Percentiles rank a stretch among this genome's conserved stretches.
These are phyloP conservation scores for Drosophila busckii DNA, from an alignment of 1,140 invertebrate genomes.

Conservation along the genomic window DNA sequence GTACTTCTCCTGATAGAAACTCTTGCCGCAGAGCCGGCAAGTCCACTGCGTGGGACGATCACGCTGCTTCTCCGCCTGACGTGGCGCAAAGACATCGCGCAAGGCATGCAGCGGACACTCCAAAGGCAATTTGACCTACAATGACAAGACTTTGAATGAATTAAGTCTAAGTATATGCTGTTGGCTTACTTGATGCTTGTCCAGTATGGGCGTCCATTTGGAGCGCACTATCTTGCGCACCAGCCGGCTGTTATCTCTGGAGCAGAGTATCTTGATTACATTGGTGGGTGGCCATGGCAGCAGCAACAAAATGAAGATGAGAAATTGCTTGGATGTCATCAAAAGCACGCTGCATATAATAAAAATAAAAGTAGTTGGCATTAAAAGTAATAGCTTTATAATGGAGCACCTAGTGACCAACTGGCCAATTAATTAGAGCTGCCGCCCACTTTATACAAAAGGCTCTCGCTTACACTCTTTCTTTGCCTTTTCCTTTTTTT, in stretches of 20 bases:
- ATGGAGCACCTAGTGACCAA: conserved; percentile 43
- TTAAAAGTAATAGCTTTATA: neutral
- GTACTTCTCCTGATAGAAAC: conserved; percentile 92
- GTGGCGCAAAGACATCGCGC: conserved; percentile 91
- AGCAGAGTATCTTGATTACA: conserved; percentile 91
- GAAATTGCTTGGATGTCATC: conserved; percentile 40
- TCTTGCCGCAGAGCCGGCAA: conserved; percentile 94
- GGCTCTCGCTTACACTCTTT: conserved; percentile 10
- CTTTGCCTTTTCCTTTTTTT: conserved; percentile 23
- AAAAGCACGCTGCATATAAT: conserved; percentile 55
- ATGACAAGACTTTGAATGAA: neutral
- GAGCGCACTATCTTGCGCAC: conserved; percentile 93
- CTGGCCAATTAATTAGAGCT: conserved; percentile 36
- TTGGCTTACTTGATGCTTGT: conserved; percentile 86
- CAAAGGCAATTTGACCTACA: conserved; percentile 84
- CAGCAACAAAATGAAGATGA: conserved; percentile 88
- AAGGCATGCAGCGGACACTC: conserved; percentile 94
- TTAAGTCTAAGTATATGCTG: neutral
- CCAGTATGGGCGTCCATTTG: conserved; percentile 93
- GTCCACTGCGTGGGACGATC: conserved; percentile 92
- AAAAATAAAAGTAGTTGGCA: conserved; percentile 35
- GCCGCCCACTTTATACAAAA: conserved; percentile 1
- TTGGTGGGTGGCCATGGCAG: conserved; percentile 93
- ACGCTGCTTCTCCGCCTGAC: conserved; percentile 89
- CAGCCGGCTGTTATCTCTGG: conserved; percentile 91